phyloP scores from a whole-genome alignment of 2,888 invertebrate species.

The Tortricodes alternella region DNA sequence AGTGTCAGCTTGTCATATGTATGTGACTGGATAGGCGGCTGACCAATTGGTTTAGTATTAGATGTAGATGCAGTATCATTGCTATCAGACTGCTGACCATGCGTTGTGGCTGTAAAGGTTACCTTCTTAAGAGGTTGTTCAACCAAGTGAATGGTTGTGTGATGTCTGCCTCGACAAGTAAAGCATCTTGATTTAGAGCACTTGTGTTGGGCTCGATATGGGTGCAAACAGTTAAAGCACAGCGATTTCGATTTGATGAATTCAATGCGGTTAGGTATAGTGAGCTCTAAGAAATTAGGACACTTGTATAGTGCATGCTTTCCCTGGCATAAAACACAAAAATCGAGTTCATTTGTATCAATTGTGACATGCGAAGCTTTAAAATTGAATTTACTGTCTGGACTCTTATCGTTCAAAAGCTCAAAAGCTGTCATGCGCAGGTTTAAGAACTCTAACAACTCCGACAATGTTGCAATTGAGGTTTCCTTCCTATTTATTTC shows the following conservation, averaged over 20 bases:
- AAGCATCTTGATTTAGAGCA: slow-evolving; percentile 5
- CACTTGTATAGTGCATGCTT: slow-evolving; percentile 2
- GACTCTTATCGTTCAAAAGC: background rate
- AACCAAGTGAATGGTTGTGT: background rate
- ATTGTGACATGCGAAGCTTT: background rate
- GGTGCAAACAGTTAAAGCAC: slow-evolving; percentile 16
- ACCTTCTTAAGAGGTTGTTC: background rate
- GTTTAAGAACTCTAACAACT: too few species aligned
- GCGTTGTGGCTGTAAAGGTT: background rate
- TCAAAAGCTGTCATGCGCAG: slow-evolving; percentile 15
- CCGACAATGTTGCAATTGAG: too few species aligned
- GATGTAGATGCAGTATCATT: background rate
- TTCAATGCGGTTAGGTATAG: background rate
- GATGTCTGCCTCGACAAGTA: background rate
- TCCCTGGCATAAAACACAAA: background rate
- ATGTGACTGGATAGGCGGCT: too few species aligned
- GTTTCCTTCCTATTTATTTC: too few species aligned
- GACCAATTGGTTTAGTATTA: too few species aligned
- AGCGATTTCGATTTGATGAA: slow-evolving; percentile 1
- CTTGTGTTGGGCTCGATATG: slow-evolving; percentile 15
- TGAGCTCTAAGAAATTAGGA: background rate
- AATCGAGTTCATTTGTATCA: background rate
- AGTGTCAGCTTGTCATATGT: too few species aligned
- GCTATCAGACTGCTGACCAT: background rate
- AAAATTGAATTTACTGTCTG: background rate